Conservation (phyloP, 2,797 vertebrate species). For the Benthosema pterotum region DNA sequence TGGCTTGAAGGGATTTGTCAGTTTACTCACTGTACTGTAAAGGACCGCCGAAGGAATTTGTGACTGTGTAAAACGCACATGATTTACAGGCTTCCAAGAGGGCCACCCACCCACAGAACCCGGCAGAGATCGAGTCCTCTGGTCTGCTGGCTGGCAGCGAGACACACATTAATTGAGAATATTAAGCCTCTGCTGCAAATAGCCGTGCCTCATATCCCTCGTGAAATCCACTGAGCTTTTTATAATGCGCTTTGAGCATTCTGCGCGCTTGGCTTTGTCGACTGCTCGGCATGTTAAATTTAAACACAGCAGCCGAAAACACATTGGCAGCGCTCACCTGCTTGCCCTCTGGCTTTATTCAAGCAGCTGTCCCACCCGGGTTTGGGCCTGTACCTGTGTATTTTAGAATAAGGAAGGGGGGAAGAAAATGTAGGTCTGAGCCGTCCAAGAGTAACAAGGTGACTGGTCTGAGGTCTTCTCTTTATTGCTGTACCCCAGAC, state of each 20-base stretch:
- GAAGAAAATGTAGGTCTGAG: conserved; percentile 49
- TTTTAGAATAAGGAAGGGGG: conserved; percentile 42
- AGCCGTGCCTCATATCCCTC: conserved; percentile 27
- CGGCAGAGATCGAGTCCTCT: conserved; percentile 14
- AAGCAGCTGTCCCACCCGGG: conserved; percentile 50
- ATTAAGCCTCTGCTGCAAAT: conserved; percentile 28
- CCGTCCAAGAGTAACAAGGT: conserved; percentile 69
- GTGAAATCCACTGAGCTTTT: conserved; percentile 49
- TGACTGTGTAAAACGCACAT: conserved; percentile 34
- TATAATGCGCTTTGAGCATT: conserved; percentile 53
- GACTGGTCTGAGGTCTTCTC: conserved; percentile 57
- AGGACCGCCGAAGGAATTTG: conserved; percentile 42
- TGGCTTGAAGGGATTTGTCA: conserved; percentile 50
- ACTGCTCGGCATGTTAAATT: conserved; percentile 30
- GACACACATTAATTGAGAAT: conserved; percentile 56
- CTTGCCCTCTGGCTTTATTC: conserved; percentile 37
- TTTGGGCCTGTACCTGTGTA: conserved; percentile 67
- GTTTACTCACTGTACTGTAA: conserved; percentile 21
- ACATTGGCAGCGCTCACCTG: conserved; percentile 34
- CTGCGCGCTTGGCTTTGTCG: conserved; percentile 31
- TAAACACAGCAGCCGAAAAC: conserved; percentile 29
- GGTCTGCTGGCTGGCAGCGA: conserved; percentile 45
- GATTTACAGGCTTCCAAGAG: conserved; percentile 37
- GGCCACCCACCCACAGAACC: conserved; percentile 25
- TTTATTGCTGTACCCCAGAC: conserved; percentile 43